A percentile compares a stretch with the other conserved stretches of the same genome.
phyloP scores from a whole-genome alignment of 2,888 invertebrate genomes.

The Leptinotarsa juncta region DNA sequence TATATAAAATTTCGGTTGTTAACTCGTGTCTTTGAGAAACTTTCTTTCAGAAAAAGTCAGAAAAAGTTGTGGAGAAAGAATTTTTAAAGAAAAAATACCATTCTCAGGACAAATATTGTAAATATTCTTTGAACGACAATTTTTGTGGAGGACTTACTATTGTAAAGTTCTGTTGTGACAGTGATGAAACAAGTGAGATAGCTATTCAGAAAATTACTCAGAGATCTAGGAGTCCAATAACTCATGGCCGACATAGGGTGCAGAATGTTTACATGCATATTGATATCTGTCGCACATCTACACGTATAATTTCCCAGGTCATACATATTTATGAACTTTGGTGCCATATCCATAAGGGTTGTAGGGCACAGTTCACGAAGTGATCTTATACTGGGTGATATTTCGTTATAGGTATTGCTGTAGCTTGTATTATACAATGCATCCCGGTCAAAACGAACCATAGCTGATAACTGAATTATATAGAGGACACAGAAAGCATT shows the following conservation, averaged over 20 bases:
- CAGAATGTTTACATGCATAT: conserved; percentile 67
- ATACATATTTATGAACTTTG: conserved; percentile 64
- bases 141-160: background rate
- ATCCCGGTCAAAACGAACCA: no score
- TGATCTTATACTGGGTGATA: conserved; percentile 54
- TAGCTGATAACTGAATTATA: no score
- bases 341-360: conserved; percentile 43
- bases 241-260: conserved; percentile 63
- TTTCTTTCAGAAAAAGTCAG: no score
- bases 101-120: no score
- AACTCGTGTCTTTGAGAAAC: no score
- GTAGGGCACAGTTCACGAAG: conserved; percentile 55
- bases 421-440: no score
- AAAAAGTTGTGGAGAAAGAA: no score
- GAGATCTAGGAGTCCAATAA: conserved; percentile 60
- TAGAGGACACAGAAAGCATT: no score
- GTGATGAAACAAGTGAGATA: conserved; percentile 31
- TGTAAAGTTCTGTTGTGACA: conserved; percentile 28
- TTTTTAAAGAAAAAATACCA: no score
- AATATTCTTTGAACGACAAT: no score
- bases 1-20: no score
- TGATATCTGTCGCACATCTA: conserved; percentile 66
- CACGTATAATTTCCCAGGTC: conserved; percentile 64
- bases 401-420: background rate
- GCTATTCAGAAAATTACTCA: conserved; percentile 12